Evolutionary conservation across 2,113 vertebrate species (phyloP), one percentile per base, ranked within the genome.

Genomic region (Polypterus bichir): DNA sequence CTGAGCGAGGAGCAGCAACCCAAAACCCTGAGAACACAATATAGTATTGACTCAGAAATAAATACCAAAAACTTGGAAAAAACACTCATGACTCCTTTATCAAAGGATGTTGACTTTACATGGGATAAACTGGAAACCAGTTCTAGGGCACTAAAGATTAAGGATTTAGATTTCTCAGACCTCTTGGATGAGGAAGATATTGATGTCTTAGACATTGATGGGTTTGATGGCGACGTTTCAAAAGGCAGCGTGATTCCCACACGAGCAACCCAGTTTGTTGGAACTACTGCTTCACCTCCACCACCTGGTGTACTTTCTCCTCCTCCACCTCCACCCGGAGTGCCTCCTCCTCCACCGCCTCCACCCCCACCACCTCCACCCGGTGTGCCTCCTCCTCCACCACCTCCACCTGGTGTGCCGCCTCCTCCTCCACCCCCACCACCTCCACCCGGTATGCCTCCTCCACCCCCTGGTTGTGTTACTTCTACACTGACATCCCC

Each of bases 161-260:
- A 89, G 65, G 96, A 98, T 74, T 66, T 99, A 69, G 96, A 98
- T 81, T 99, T 99, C 73, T 92, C 96, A 1, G 96, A 99, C 80
- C 67, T 99, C 9, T 76, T 84, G 9, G 92, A 97, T 7, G 94
- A 98, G 56, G 94, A 97, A 68, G 94, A 98, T 70, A 78, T 89
- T 2, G 94, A 97, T 4, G 80, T 93, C 1, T 52, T 97, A 61
- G 89, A 91, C 68, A 68, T 73, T 0, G 83, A 83, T 67, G 59
- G 73, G 9, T 66, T 82, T 0, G 77, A 89, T 69, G 75, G 78
- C 0, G 46, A 65, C 1, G 68, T 72, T 5, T 59, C 69, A 8
- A 73, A 69, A 2, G 76, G 70, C 6, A 46, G 66, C 8, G 1
- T 62, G 2, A 65, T 66, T 45, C 71, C 57, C 48, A 75, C 69